phyloP scores from a whole-genome alignment of 2,888 invertebrate genomes.

The Cremastinae sp. region DNA sequence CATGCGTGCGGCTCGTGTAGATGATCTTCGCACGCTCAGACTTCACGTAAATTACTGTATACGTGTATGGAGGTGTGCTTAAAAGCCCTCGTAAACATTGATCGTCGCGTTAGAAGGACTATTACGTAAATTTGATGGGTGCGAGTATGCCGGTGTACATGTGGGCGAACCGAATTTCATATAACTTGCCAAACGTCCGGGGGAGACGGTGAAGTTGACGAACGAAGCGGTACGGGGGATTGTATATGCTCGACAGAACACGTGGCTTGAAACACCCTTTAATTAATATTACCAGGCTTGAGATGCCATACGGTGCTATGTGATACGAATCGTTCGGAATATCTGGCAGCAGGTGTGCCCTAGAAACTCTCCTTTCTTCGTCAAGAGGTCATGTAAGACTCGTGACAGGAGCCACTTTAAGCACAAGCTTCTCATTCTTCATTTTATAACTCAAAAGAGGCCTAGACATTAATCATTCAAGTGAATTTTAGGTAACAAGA shows the following conservation, averaged over 20 bases:
- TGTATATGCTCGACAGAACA: constrained; percentile 27
- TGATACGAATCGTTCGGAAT: constrained; percentile 56
- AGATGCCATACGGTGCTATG: constrained; percentile 56
- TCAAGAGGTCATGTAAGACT: too few relatives aligned
- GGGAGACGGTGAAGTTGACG: constrained; percentile 5
- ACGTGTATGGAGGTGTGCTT: constrained; percentile 9
- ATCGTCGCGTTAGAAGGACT: constrained; percentile 56
- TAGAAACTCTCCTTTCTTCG: constrained; percentile 5
- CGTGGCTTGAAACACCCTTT: constrained; percentile 58
- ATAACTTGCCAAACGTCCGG: constrained; percentile 19
- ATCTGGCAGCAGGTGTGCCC: constrained; percentile 55
- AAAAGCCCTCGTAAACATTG: constrained; percentile 53
- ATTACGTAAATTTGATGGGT: constrained; percentile 55
- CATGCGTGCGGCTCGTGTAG: constrained; percentile 21
- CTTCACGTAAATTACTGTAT: constrained; percentile 2
- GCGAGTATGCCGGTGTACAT: not conserved
- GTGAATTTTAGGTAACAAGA: too few relatives aligned
- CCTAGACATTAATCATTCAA: too few relatives aligned
- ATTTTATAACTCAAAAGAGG: too few relatives aligned
- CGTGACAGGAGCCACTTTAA: too few relatives aligned
- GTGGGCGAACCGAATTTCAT: constrained; percentile 62
- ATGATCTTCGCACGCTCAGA: constrained; percentile 32
- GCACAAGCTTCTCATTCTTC: too few relatives aligned
- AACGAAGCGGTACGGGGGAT: constrained; percentile 14
- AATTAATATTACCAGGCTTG: constrained; percentile 60